These are phyloP conservation scores for Xestia ashworthii DNA, from an alignment of 2,888 invertebrate species.

Conservation along the genomic window DNA sequence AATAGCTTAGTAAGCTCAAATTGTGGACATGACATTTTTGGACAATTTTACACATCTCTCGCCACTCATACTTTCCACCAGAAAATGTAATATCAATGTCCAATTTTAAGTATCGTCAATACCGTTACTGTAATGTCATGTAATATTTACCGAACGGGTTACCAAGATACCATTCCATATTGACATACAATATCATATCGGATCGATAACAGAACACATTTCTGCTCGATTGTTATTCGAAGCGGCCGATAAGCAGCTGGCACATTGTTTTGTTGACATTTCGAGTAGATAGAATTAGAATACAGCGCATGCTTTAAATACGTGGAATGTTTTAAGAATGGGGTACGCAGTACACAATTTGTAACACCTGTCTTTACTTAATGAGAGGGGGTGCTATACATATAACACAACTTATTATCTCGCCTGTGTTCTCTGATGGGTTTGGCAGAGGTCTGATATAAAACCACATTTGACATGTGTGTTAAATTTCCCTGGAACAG, in stretches of 20 bases:
- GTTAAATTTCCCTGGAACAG: not conserved
- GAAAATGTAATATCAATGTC: too few species aligned
- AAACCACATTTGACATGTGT: not conserved
- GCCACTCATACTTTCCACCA: too few species aligned
- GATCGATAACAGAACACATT: constrained; percentile 41
- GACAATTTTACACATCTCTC: too few species aligned
- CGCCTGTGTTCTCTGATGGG: not conserved
- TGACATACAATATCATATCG: constrained; percentile 5
- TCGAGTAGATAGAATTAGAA: constrained; percentile 51
- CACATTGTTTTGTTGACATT: constrained; percentile 57
- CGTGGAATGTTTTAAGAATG: constrained; percentile 48
- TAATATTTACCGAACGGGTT: constrained; percentile 20
- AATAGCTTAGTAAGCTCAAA: too few species aligned
- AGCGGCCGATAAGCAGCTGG: constrained; percentile 34
- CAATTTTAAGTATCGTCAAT: not conserved
- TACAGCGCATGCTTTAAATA: constrained; percentile 41
- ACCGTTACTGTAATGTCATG: not conserved
- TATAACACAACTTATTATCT: not conserved
- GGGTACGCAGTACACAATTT: constrained; percentile 7
- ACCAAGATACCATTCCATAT: constrained; percentile 11
- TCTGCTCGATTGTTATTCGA: constrained; percentile 51
- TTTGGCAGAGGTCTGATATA: not conserved
- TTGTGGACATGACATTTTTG: too few species aligned
- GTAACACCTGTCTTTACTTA: constrained; percentile 42
- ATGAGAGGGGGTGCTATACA: not conserved